These are phyloP conservation scores for Drosophila tristis DNA, from an alignment of 1,140 invertebrate species.

Conservation along the genomic window DNA sequence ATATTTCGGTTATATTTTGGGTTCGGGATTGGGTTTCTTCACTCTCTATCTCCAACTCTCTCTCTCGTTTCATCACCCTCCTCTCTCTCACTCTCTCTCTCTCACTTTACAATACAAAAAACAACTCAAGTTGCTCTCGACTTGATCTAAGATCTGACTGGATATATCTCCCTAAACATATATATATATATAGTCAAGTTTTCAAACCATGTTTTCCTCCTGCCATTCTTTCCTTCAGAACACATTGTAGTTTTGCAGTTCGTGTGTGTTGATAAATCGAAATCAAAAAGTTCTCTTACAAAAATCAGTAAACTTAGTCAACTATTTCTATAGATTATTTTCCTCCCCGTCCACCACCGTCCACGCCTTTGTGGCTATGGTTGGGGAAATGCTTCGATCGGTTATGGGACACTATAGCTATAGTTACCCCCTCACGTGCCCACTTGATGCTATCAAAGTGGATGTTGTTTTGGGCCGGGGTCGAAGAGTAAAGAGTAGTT, in stretches of 20 bases:
- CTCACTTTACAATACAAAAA: slow-evolving; percentile 55
- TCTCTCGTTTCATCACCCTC: background rate
- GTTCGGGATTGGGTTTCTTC: slow-evolving; percentile 8
- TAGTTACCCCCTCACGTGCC: background rate
- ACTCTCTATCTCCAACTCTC: background rate
- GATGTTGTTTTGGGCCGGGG: too few species aligned
- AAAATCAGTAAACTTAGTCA: slow-evolving; percentile 47
- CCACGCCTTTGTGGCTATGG: slow-evolving; percentile 1
- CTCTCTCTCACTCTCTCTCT: slow-evolving; percentile 1
- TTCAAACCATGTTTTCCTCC: slow-evolving; percentile 60
- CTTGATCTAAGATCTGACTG: slow-evolving; percentile 63
- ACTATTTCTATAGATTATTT: slow-evolving; percentile 34
- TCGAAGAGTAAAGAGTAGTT: too few species aligned
- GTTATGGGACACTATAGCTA: slow-evolving; percentile 19
- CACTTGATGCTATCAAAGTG: slow-evolving; percentile 20
- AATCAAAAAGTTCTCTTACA: slow-evolving; percentile 37
- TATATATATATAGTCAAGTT: slow-evolving; percentile 57
- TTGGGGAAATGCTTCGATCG: slow-evolving; percentile 27
- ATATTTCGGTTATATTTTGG: slow-evolving; percentile 36
- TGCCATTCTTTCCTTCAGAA: slow-evolving; percentile 42
- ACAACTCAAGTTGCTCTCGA: slow-evolving; percentile 54
- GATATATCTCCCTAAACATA: slow-evolving; percentile 29
- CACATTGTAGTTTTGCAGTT: slow-evolving; percentile 77
- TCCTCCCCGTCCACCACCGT: background rate
- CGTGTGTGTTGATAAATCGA: slow-evolving; percentile 34